Evolutionary conservation across 2,888 invertebrate genomes (phyloP).

Genomic region (Monochamus alternatus): DNA sequence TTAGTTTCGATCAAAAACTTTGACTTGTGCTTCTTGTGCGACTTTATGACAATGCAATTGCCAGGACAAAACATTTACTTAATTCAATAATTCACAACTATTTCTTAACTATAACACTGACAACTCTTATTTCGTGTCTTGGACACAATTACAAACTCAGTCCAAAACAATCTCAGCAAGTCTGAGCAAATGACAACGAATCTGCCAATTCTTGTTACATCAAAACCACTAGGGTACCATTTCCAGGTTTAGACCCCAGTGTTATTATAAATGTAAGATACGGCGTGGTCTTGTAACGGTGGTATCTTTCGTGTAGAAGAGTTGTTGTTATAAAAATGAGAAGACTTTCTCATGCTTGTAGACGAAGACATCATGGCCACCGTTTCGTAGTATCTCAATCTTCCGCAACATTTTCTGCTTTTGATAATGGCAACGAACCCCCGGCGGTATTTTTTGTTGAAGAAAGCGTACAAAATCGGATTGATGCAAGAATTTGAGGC

Average conservation of each 20-base stretch:
- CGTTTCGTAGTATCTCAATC: constrained; percentile 89
- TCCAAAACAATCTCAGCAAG: constrained; percentile 44
- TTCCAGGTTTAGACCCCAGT: constrained; percentile 78
- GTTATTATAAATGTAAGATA: constrained; percentile 79
- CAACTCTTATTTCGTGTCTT: constrained; percentile 21
- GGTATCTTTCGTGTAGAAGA: constrained; percentile 72
- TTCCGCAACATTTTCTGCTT: constrained; percentile 86
- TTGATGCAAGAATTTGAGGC: constrained; percentile 97
- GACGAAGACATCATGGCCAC: constrained; percentile 90
- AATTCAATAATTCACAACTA: constrained; percentile 42
- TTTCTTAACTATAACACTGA: constrained; percentile 47
- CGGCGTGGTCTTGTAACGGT: constrained; percentile 67
- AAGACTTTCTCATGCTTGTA: constrained; percentile 88
- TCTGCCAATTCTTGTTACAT: constrained; percentile 38
- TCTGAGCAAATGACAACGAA: constrained; percentile 41
- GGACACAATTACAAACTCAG: constrained; percentile 40
- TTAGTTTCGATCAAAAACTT: constrained; percentile 45
- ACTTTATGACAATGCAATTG: constrained; percentile 41
- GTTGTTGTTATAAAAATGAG: constrained; percentile 84
- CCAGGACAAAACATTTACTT: constrained; percentile 41
- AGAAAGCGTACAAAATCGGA: constrained; percentile 94
- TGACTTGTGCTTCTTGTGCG: constrained; percentile 37
- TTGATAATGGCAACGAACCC: constrained; percentile 92
- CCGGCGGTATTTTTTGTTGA: constrained; percentile 93
- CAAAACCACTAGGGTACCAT: constrained; percentile 53